Conservation (phyloP, 2,113 vertebrate species). For the Phylloscopus trochiloides region DNA sequence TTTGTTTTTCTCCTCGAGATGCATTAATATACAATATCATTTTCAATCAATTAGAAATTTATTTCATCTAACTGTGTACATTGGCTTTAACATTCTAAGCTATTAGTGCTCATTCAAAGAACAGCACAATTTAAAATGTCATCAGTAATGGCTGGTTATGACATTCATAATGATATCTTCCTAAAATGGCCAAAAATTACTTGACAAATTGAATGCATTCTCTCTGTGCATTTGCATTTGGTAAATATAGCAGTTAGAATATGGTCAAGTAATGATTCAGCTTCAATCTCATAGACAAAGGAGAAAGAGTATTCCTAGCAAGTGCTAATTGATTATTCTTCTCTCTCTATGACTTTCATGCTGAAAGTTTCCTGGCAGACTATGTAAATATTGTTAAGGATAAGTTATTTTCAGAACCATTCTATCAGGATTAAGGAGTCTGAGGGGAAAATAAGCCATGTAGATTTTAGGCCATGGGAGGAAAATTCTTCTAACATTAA, state of each 20-base stretch:
- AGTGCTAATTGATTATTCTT: constrained; percentile 44
- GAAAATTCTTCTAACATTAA: constrained; percentile 73
- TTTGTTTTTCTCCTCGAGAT: neutral
- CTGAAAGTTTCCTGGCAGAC: constrained; percentile 11
- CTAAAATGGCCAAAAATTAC: constrained; percentile 14
- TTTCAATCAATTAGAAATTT: neutral
- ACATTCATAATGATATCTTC: neutral
- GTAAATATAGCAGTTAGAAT: constrained; percentile 5
- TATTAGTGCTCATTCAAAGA: neutral
- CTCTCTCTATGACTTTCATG: neutral
- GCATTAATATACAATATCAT: neutral
- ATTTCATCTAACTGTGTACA: neutral
- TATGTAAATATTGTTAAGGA: constrained; percentile 30
- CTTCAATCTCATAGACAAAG: neutral
- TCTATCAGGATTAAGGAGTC: constrained; percentile 63
- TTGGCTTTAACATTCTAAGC: neutral
- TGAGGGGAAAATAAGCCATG: constrained; percentile 69
- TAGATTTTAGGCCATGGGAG: constrained; percentile 67
- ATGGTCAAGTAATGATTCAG: neutral
- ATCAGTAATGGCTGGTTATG: neutral
- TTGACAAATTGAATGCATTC: constrained; percentile 9
- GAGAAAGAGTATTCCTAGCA: neutral
- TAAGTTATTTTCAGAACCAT: constrained; percentile 31
- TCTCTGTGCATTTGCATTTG: neutral
- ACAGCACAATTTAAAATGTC: neutral